Conservation (phyloP, 2,113 vertebrate genomes). For the Ginglymostoma cirratum region DNA sequence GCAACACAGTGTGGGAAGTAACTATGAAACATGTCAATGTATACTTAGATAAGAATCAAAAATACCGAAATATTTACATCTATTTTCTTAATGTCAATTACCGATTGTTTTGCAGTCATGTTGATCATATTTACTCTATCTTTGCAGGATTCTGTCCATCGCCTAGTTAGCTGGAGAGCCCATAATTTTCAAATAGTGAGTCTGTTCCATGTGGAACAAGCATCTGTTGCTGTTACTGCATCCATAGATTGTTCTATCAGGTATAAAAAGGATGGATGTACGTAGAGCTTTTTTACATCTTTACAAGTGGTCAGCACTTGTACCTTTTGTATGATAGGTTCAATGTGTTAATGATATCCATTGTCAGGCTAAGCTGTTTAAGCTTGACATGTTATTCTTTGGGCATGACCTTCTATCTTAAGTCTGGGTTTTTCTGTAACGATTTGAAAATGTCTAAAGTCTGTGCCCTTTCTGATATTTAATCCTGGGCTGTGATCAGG, state of each 20-base stretch:
- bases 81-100: not conserved
- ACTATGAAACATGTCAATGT: not conserved
- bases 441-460: not conserved
- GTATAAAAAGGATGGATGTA: not conserved
- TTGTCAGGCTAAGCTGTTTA: not conserved
- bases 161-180: conserved; percentile 28
- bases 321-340: not conserved
- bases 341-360: not conserved
- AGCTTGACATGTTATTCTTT: not conserved
- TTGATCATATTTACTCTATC: not conserved
- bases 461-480: not conserved
- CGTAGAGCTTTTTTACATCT: not conserved
- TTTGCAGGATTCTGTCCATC: conserved; percentile 10
- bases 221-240: conserved; percentile 23
- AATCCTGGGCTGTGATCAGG: not conserved
- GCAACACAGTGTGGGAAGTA: not conserved
- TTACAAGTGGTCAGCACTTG: not conserved
- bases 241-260: conserved; percentile 35
- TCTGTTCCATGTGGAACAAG: not conserved
- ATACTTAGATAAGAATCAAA: not conserved
- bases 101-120: not conserved
- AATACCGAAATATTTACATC: not conserved
- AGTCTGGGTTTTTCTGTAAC: not conserved
- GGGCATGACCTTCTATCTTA: not conserved
- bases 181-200: not conserved